Percentiles rank a stretch among this genome's conserved stretches.
phyloP scores from a whole-genome alignment of 2,888 invertebrate species.

The Limenitis camilla region DNA sequence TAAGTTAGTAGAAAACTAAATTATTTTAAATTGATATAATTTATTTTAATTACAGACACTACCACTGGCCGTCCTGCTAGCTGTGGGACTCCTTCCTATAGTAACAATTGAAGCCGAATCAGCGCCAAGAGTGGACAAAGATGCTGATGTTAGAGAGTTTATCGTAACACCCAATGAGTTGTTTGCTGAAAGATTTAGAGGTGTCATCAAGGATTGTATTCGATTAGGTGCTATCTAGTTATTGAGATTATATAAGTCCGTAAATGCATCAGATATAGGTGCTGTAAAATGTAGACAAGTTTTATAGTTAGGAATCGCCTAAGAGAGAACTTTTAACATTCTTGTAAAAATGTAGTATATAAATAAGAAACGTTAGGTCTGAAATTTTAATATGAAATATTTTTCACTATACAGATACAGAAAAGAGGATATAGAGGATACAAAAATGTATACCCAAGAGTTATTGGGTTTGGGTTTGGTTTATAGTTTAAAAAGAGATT shows the following conservation, averaged over 20 bases:
- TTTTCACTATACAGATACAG: no score
- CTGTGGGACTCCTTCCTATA: slow-evolving; percentile 41
- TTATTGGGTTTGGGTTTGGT: no score
- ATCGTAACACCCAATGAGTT: slow-evolving; percentile 36
- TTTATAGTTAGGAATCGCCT: no score
- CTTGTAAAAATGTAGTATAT: no score
- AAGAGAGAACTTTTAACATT: no score
- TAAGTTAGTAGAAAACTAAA: no score
- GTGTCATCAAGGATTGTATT: slow-evolving; percentile 43
- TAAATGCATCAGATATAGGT: background rate
- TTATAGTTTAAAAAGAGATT: no score
- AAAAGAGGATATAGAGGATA: no score
- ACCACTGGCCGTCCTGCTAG: slow-evolving; percentile 32
- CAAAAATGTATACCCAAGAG: no score
- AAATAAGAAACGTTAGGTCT: no score
- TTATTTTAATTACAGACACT: slow-evolving; percentile 34
- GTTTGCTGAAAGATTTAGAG: slow-evolving; percentile 40
- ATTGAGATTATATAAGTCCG: background rate
- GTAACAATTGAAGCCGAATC: slow-evolving; percentile 45
- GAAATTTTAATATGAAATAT: no score
- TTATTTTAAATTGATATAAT: background rate
- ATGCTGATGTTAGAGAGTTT: slow-evolving; percentile 31
- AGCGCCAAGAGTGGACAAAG: slow-evolving; percentile 36
- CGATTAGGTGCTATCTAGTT: slow-evolving; percentile 39
- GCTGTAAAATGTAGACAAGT: no score